Evolutionary conservation across 2,113 vertebrate genomes (phyloP).

Genomic region (Gorsachius goisagi): DNA sequence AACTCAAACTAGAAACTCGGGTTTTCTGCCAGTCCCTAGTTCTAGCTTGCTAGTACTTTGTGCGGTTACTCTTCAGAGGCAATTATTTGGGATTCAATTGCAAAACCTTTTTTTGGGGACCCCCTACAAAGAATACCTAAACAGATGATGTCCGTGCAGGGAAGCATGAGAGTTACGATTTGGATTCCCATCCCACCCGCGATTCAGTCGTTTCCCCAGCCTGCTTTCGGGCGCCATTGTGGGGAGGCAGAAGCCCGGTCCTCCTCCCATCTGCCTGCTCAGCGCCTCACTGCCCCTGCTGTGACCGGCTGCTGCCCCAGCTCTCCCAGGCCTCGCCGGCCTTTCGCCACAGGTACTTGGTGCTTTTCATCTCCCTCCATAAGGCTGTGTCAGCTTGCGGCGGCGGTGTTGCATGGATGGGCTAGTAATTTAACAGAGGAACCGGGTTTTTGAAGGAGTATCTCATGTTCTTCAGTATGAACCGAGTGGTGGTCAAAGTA

Average conservation of each 20-base stretch:
- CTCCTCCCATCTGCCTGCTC: accelerated
- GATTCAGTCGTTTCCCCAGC: not conserved
- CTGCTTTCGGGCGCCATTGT: not conserved
- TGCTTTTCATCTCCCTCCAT: not conserved
- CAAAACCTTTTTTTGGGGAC: not conserved
- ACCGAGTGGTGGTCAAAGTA: not conserved
- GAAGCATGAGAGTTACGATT: accelerated
- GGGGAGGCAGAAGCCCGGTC: accelerated
- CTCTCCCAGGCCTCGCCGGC: accelerated
- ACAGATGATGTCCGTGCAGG: not conserved
- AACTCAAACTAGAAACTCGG: not conserved
- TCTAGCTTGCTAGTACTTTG: not conserved
- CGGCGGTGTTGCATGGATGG: not conserved
- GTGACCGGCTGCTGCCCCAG: not conserved
- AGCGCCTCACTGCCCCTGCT: accelerated
- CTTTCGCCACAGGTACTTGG: not conserved
- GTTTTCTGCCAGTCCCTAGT: not conserved
- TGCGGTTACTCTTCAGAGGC: not conserved
- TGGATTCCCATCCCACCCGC: not conserved
- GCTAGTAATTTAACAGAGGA: not conserved
- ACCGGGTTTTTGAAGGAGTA: not conserved
- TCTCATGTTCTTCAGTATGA: not conserved
- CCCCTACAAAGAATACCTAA: not conserved
- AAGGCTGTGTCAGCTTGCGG: not conserved
- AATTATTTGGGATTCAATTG: not conserved